phyloP scores from a whole-genome alignment of 2,797 vertebrate species.

The Presbytis comata region DNA sequence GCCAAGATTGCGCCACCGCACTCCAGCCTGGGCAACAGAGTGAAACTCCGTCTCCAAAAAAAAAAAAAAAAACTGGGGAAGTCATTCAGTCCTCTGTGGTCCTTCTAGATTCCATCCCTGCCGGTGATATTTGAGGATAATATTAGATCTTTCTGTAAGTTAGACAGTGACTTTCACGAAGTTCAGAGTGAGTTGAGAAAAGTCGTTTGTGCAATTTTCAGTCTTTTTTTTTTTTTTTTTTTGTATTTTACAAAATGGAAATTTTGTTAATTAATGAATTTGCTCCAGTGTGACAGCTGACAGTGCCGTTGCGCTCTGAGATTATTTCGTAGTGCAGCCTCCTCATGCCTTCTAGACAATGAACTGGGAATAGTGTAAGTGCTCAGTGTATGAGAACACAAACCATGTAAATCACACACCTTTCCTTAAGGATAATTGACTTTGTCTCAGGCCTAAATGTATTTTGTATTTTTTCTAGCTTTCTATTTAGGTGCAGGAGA shows the following conservation, averaged over 20 bases:
- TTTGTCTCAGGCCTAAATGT: neutral
- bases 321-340: neutral
- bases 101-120: neutral
- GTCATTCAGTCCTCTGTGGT: neutral
- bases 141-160: neutral
- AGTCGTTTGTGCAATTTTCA: neutral
- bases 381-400: neutral
- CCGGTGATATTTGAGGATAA: neutral
- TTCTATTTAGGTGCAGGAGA: neutral
- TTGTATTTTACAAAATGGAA: neutral
- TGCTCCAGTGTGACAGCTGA: neutral
- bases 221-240: neutral
- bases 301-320: fast-evolving
- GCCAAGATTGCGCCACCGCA: neutral
- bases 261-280: neutral
- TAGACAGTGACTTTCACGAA: neutral
- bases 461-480: neutral
- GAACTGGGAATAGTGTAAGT: neutral
- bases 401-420: fast-evolving
- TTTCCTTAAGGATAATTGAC: neutral
- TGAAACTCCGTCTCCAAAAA: neutral
- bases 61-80: neutral
- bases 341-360: neutral
- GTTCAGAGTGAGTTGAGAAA: neutral
- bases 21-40: neutral